Conservation (phyloP, 1,140 invertebrate species). For the Atta texana region DNA sequence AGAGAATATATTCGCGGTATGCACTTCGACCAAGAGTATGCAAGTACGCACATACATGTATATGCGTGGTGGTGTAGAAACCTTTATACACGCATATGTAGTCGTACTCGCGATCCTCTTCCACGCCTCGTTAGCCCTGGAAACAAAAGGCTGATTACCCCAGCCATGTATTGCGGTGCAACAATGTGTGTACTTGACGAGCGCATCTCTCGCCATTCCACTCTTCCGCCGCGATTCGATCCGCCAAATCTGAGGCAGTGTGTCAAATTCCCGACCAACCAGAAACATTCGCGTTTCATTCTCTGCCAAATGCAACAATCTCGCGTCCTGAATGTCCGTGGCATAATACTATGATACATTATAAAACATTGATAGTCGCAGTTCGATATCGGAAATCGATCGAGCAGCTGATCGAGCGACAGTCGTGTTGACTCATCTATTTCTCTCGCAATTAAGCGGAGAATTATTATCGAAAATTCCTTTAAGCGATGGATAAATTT, state of each 20-base stretch:
- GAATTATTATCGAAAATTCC: background rate
- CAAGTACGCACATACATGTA: background rate
- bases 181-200: slow-evolving; percentile 46
- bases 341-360: slow-evolving; percentile 27
- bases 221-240: slow-evolving; percentile 35
- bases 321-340: background rate
- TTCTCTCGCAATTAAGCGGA: background rate
- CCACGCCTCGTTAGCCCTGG: slow-evolving; percentile 69
- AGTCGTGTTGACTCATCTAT: background rate
- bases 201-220: background rate
- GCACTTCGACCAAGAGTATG: background rate
- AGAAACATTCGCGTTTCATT: slow-evolving; percentile 22
- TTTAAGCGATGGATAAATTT: background rate
- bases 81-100: slow-evolving; percentile 10
- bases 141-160: slow-evolving; percentile 76
- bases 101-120: slow-evolving; percentile 47
- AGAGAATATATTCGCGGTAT: slow-evolving; percentile 1
- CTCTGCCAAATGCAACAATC: background rate
- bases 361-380: background rate
- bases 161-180: slow-evolving; percentile 61
- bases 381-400: background rate
- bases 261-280: slow-evolving; percentile 39
- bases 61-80: background rate
- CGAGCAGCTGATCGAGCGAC: slow-evolving; percentile 20
- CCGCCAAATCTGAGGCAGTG: slow-evolving; percentile 53